These are phyloP conservation scores for Listronotus oregonensis DNA, from an alignment of 1,140 invertebrate species.

Conservation along the genomic window DNA sequence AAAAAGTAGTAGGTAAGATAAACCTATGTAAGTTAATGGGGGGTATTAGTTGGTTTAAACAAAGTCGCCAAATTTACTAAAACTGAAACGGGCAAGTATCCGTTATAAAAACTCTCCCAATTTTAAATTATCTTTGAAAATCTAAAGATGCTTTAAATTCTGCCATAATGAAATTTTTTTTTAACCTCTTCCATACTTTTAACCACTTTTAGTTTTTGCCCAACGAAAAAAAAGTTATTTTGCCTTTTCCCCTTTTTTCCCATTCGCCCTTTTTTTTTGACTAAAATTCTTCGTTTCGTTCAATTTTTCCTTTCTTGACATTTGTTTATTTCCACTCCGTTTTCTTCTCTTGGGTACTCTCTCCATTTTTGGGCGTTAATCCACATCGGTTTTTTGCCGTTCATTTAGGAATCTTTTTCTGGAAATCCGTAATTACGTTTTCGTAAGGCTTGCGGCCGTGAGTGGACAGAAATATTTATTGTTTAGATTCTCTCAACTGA, in stretches of 20 bases:
- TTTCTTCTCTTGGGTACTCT: constrained; percentile 35
- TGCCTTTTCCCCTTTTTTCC: constrained; percentile 71
- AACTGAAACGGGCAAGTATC: too few relatives aligned
- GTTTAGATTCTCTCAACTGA: constrained; percentile 28
- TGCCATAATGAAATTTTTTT: too few relatives aligned
- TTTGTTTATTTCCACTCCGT: constrained; percentile 43
- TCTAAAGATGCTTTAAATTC: too few relatives aligned
- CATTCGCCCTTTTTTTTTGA: constrained; percentile 74
- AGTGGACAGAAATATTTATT: constrained; percentile 42
- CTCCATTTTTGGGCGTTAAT: constrained; percentile 43
- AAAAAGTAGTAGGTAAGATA: too few relatives aligned
- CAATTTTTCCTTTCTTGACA: constrained; percentile 52
- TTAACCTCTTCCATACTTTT: not conserved
- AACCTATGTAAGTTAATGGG: too few relatives aligned
- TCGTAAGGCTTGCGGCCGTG: constrained; percentile 45
- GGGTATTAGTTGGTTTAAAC: too few relatives aligned
- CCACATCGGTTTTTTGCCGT: constrained; percentile 46
- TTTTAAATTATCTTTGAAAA: too few relatives aligned
- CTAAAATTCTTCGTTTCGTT: constrained; percentile 69
- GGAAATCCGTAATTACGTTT: constrained; percentile 33
- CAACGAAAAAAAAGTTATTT: constrained; percentile 48
- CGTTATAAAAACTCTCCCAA: too few relatives aligned
- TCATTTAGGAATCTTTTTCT: constrained; percentile 45
- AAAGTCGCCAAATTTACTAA: too few relatives aligned
- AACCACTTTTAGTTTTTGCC: not conserved